Percentiles rank a stretch among this genome's conserved stretches.
These are phyloP conservation scores for Alcedo atthis DNA, from an alignment of 2,797 vertebrate species.

Conservation along the genomic window DNA sequence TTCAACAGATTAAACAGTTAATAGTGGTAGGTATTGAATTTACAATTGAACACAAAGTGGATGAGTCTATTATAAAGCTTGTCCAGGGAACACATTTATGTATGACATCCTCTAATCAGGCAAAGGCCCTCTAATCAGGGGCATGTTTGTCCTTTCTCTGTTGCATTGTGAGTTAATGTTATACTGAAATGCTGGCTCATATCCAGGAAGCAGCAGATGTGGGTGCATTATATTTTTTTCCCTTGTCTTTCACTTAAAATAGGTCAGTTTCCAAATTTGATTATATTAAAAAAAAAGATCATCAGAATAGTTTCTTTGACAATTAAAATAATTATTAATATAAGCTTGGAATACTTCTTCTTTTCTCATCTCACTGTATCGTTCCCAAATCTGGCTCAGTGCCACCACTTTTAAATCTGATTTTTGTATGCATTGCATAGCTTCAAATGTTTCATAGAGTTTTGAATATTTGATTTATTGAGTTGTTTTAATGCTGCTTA, in stretches of 20 bases:
- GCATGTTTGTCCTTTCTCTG: slow-evolving; percentile 34
- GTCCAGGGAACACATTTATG: slow-evolving; percentile 34
- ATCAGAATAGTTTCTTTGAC: background rate
- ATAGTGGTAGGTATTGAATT: slow-evolving; percentile 57
- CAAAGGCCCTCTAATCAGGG: background rate
- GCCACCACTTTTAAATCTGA: background rate
- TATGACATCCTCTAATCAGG: slow-evolving; percentile 44
- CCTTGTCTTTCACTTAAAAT: background rate
- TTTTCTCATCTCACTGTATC: background rate
- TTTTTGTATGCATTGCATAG: background rate
- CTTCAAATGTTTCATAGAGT: background rate
- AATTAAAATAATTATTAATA: background rate
- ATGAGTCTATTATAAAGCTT: slow-evolving; percentile 55
- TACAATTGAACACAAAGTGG: slow-evolving; percentile 54
- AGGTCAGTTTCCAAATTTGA: background rate
- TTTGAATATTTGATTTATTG: slow-evolving; percentile 38
- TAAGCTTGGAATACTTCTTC: background rate
- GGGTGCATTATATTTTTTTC: background rate
- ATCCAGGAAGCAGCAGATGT: slow-evolving; percentile 13
- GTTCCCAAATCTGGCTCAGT: background rate
- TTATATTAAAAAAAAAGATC: background rate
- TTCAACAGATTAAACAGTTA: slow-evolving; percentile 42
- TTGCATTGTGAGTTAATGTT: slow-evolving; percentile 20
- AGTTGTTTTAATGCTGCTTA: background rate
- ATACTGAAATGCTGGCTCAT: background rate